Evolutionary conservation across 2,888 invertebrate genomes (phyloP).

Genomic region (Eledone cirrhosa): DNA sequence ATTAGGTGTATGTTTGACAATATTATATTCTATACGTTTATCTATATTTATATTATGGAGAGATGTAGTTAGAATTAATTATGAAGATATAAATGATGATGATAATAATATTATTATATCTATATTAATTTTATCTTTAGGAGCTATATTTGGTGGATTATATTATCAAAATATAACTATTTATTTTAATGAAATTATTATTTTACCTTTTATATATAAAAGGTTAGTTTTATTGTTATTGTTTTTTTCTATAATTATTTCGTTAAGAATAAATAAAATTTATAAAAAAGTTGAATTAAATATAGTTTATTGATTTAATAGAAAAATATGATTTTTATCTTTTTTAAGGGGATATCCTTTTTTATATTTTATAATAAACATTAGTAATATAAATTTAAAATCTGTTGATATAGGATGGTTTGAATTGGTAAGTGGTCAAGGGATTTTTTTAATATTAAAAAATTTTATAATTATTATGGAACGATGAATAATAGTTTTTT

Average conservation of each 20-base stretch:
- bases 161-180: not conserved
- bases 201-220: not conserved
- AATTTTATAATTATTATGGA: not conserved
- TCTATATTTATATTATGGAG: conserved; percentile 29
- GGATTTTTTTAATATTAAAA: conserved; percentile 5
- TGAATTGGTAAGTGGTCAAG: conserved; percentile 36
- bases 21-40: conserved; percentile 31
- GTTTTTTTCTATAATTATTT: not conserved
- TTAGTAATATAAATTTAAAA: conserved; percentile 33
- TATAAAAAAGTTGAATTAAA: not conserved
- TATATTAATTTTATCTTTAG: not conserved
- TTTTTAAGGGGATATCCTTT: conserved; percentile 21
- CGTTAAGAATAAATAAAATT: not conserved
- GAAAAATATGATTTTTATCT: conserved; percentile 29
- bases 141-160: not conserved
- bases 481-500: not conserved
- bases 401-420: conserved; percentile 40
- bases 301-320: not conserved
- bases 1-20: conserved; percentile 30
- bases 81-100: conserved; percentile 12
- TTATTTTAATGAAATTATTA: not conserved
- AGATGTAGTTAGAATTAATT: not conserved
- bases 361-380: not conserved
- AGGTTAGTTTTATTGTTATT: not conserved
- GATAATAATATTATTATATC: not conserved